Evolutionary conservation across 2,888 invertebrate genomes (phyloP), one percentile per base, ranked within the genome.

Genomic region (Trachelus iudaicus): DNA sequence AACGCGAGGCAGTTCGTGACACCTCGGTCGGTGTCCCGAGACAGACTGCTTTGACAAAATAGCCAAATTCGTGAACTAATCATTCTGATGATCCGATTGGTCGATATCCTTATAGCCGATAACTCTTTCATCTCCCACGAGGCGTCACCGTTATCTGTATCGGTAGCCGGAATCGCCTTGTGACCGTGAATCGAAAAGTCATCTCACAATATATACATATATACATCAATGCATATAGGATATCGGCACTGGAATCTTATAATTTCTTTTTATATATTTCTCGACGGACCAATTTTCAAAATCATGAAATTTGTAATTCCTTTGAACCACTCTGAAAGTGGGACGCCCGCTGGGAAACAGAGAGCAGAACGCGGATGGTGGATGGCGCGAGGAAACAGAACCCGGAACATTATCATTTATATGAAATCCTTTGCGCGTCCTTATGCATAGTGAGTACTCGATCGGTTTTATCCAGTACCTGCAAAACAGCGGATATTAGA

Each of bases 371-470:
- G 69, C 30, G 69, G 33, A 31, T 33, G 71, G 33, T 13, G 71
- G 12, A 71, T 31, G 71, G 71, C 56, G 56, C 9, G 40, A 31
- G 33, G n/a, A 56, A 75, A 56, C 30, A 86, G 83, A 85, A 83
- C 84, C 85, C 77, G 80, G 82, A 84, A 83, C 88, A 90, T 90
- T 90, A 90, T 90, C 90, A 90, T 90, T 90, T 90, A 90, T 90
- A 90, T 90, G 90, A 90, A 90, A 90, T 87, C 89, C 90, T 90
- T 90, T 89, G 87, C 87, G 83, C 85, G 83, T 86, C 88, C 90
- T 86, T 89, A 89, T 89, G 89, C 88, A 89, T 89, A 89, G 85
- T 89, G 88, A 89, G 88, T 86, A 85, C 85, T 82, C 83, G 71
- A 78, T 75, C 80, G 85, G 81, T 83, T 84, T 86, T 86, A n/a